These are phyloP conservation scores for Willowsia nigromaculata DNA, from an alignment of 2,888 invertebrate species.

Conservation along the genomic window DNA sequence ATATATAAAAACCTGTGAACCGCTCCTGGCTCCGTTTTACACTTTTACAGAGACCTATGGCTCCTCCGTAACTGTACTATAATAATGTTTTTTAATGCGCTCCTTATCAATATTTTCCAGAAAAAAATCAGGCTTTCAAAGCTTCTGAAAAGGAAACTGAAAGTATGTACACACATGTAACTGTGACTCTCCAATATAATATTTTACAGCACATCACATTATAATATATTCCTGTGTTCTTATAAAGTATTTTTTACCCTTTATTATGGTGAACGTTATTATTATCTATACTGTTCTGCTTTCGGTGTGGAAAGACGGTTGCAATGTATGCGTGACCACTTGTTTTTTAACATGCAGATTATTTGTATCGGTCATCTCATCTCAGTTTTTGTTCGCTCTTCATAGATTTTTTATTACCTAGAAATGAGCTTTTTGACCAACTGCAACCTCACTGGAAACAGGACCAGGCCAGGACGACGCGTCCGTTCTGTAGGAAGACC, in stretches of 20 bases:
- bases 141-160: not conserved
- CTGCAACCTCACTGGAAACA: not conserved
- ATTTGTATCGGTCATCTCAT: constrained; percentile 64
- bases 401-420: constrained; percentile 45
- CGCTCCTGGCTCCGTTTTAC: constrained; percentile 63
- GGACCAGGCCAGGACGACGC: too few species aligned
- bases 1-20: constrained; percentile 57
- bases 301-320: not conserved
- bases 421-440: constrained; percentile 14
- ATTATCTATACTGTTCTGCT: not conserved
- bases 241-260: not conserved
- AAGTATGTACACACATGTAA: not conserved
- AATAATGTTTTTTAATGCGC: constrained; percentile 14
- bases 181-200: constrained; percentile 32
- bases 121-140: not conserved
- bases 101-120: constrained; percentile 16
- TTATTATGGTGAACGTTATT: not conserved
- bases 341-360: constrained; percentile 50
- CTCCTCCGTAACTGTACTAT: not conserved
- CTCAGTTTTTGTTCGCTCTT: constrained; percentile 29
- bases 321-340: not conserved
- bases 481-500: not conserved
- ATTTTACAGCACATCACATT: not conserved
- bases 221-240: too few species aligned
- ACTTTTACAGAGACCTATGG: constrained; percentile 49